Evolutionary conservation across 2,797 vertebrate genomes (phyloP), one percentile per base, ranked within the genome.

Genomic region (Adelosebastes latens): DNA sequence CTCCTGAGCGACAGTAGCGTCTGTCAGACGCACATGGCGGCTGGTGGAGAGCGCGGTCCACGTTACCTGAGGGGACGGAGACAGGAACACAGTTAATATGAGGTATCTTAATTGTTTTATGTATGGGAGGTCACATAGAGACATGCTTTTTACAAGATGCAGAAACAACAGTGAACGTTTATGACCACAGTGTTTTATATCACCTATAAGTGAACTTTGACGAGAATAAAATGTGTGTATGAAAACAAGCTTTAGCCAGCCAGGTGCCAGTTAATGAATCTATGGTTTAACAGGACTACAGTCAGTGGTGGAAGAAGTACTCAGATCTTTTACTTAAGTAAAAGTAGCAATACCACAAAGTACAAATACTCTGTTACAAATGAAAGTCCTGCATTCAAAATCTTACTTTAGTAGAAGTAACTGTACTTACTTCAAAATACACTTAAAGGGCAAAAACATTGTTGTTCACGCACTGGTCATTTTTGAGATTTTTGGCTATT

Each of bases 1-100:
- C 82, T 99, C 97, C 93, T 97, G 97, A 13, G 69, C 72, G 8
- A 87, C 61, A 0, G 39, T 31, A 8, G 95, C 92, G 0, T 91
- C 87, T 0, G 6, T 69, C 66, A 98, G 89, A 1, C 3, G 0
- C 0, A 96, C 88, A 0, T 94, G 95, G 0, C 24, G 79, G 0
- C 90, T 65, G 0, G 94, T 94, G 0, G 87, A 72, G 0, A 61
- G 34, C 0, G 97, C 96, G 0, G 95, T 97, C 98, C 98, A 99
- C 0, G 97, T 99, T 63, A 99, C 80, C 98, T 99, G 85, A 67
- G 46, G 31, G 65, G 18, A 24, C 2, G 8, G 4, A 70, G 12
- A 29, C 24, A 8, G 7, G 25, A 61, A 10, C 2, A 4, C 14
- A 4, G 34, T 10, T 24, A 29, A 32, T 25, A 36, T 25, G 32